Percentiles rank a stretch among this genome's conserved stretches.
Evolutionary conservation across 2,797 vertebrate genomes (phyloP).

Genomic region (Psittacula derbiana): DNA sequence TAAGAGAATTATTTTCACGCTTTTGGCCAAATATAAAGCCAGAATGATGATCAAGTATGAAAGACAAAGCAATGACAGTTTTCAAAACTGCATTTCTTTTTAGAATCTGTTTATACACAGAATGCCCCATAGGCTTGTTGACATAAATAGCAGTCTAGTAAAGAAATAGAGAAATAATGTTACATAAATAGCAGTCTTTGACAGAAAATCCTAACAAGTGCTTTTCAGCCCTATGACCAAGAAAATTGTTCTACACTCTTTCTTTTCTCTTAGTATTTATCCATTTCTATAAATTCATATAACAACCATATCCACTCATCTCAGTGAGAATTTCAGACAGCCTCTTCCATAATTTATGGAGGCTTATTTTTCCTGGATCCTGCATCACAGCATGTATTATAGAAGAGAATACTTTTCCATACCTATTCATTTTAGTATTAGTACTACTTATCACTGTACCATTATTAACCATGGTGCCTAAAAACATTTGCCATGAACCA

Average conservation of each 20-base stretch:
- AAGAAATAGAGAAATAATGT: neutral
- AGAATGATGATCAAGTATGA: neutral
- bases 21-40: neutral
- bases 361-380: neutral
- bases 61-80: neutral
- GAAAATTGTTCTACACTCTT: rapidly evolving
- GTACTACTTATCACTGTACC: neutral
- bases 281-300: neutral
- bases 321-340: neutral
- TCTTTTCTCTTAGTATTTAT: neutral
- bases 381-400: neutral
- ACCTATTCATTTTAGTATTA: neutral
- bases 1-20: neutral
- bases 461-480: neutral
- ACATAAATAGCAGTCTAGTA: neutral
- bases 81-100: neutral
- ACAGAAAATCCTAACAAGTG: neutral
- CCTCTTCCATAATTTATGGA: neutral
- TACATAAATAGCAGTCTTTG: neutral
- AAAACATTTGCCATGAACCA: neutral
- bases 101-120: neutral
- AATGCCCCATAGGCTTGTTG: neutral
- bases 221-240: neutral
- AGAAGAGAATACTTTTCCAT: neutral
- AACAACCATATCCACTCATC: neutral